These are phyloP conservation scores for Chunga burmeisteri DNA, from an alignment of 2,113 vertebrate species.

Conservation along the genomic window DNA sequence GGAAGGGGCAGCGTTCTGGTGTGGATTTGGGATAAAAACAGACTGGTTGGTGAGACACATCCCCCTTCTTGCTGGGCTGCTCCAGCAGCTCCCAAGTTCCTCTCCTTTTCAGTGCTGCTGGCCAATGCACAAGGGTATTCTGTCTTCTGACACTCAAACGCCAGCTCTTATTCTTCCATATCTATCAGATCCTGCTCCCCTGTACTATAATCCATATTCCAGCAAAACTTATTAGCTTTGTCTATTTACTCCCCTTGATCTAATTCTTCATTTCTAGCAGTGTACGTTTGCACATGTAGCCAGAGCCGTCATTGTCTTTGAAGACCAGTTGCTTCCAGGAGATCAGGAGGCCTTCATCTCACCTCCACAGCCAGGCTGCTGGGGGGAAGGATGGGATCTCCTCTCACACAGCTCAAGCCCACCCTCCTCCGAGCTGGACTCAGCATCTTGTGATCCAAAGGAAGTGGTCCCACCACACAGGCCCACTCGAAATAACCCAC, in stretches of 20 bases:
- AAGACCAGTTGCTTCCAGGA: not conserved
- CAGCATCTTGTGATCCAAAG: not conserved
- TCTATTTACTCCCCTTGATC: not conserved
- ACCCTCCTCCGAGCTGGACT: not conserved
- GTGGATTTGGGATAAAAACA: not conserved
- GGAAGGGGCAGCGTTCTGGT: rapidly evolving
- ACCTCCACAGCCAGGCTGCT: not conserved
- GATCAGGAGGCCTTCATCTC: not conserved
- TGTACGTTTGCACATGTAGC: not conserved
- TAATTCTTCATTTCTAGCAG: not conserved
- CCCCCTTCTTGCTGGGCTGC: not conserved
- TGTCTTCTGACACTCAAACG: not conserved
- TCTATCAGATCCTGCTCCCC: not conserved
- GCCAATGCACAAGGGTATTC: not conserved
- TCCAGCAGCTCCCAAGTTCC: not conserved
- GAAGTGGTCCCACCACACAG: not conserved
- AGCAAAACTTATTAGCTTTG: not conserved
- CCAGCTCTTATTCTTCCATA: not conserved
- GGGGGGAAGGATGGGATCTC: not conserved
- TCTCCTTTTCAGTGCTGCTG: not conserved
- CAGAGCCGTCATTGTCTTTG: not conserved
- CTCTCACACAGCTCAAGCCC: not conserved
- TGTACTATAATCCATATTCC: not conserved
- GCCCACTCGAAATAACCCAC: not conserved
- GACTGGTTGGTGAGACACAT: rapidly evolving